Conservation (phyloP, 2,888 invertebrate genomes). For the Drosophila fungiperda region DNA sequence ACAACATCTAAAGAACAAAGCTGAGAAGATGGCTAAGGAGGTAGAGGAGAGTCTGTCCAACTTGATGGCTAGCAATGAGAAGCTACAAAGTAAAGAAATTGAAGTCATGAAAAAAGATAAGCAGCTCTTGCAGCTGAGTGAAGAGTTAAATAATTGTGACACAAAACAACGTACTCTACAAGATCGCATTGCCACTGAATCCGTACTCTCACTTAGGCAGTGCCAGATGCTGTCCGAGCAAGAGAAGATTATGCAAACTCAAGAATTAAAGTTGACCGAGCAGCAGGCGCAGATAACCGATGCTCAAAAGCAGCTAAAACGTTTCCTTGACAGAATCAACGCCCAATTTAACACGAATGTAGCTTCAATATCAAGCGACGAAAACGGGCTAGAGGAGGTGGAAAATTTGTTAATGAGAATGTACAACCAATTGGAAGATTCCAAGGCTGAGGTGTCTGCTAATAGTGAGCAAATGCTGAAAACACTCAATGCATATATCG, state of each 20-base stretch:
- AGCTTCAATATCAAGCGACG: neutral
- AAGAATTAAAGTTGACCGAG: conserved; percentile 8
- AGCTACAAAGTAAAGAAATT: neutral
- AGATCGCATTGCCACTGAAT: conserved; percentile 11
- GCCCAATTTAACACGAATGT: neutral
- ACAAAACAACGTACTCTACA: conserved; percentile 47
- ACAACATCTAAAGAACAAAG: conserved; percentile 1
- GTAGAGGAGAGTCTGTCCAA: neutral
- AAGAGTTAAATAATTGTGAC: conserved; percentile 37
- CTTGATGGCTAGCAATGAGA: neutral
- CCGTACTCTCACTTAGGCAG: neutral
- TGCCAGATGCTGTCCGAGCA: neutral
- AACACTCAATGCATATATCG: neutral
- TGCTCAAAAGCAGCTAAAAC: neutral
- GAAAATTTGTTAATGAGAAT: conserved; percentile 48
- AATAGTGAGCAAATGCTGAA: neutral
- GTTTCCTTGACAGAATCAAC: conserved; percentile 1
- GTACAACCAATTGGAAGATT: conserved; percentile 26
- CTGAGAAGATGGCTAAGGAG: neutral
- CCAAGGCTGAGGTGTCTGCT: neutral
- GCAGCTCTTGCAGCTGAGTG: conserved; percentile 42
- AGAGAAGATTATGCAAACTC: neutral
- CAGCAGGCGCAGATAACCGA: neutral
- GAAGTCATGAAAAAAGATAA: conserved; percentile 34
- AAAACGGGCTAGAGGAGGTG: conserved; percentile 40